phyloP scores from a whole-genome alignment of 2,113 vertebrate species.

The Geococcyx californianus region DNA sequence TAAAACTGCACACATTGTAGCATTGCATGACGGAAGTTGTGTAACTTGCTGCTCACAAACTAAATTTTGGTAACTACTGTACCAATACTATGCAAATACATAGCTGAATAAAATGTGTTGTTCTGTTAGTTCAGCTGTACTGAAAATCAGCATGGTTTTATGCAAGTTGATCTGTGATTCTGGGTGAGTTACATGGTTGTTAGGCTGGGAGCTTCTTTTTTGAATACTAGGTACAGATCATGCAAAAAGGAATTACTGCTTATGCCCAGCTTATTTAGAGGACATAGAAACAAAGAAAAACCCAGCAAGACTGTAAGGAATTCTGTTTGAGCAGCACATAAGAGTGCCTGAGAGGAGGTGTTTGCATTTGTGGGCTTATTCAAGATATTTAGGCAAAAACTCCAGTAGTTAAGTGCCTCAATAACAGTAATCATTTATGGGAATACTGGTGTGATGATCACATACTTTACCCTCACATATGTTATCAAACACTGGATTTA shows the following conservation, averaged over 20 bases:
- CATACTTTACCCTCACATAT: rapidly evolving
- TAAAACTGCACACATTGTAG: background rate
- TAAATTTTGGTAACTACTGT: background rate
- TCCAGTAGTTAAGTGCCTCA: background rate
- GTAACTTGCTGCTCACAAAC: background rate
- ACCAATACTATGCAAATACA: background rate
- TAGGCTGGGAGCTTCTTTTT: background rate
- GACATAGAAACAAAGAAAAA: background rate
- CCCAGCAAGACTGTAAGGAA: background rate
- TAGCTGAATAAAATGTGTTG: background rate
- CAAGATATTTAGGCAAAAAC: background rate
- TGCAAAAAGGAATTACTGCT: background rate
- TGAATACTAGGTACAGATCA: background rate
- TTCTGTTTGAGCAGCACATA: background rate
- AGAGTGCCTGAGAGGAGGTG: background rate
- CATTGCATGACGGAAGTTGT: background rate
- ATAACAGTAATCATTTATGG: background rate
- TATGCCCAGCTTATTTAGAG: background rate
- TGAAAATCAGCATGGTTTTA: background rate
- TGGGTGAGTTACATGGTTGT: background rate
- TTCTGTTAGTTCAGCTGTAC: background rate
- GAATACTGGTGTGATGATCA: background rate
- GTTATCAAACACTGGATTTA: background rate
- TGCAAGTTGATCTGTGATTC: background rate
- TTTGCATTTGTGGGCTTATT: background rate